A percentile compares a stretch with the other conserved stretches of the same genome.
These are phyloP conservation scores for Apaloderma vittatum DNA, from an alignment of 2,113 vertebrate species.

Conservation along the genomic window DNA sequence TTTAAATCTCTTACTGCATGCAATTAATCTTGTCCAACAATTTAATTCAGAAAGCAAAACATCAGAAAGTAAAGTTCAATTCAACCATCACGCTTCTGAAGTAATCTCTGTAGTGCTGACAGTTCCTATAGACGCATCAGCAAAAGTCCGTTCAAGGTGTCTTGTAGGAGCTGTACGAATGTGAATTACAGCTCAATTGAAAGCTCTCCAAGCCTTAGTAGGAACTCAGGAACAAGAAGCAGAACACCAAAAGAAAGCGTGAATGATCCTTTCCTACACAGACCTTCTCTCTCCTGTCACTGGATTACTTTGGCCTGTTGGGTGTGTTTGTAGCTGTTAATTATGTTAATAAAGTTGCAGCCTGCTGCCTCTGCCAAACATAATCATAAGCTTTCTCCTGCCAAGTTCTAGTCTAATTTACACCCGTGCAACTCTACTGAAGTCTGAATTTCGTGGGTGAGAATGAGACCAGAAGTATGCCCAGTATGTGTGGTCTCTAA, in stretches of 20 bases:
- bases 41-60: constrained; percentile 83
- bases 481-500: constrained; percentile 57
- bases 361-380: constrained; percentile 69
- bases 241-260: constrained; percentile 54
- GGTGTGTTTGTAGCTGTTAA: constrained; percentile 71
- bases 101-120: constrained; percentile 79
- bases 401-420: constrained; percentile 71
- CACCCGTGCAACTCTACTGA: constrained; percentile 40
- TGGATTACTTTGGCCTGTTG: constrained; percentile 67
- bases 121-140: constrained; percentile 76
- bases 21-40: constrained; percentile 86
- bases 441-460: constrained; percentile 53
- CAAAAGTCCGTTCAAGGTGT: constrained; percentile 77
- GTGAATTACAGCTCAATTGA: constrained; percentile 81
- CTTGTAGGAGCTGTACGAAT: constrained; percentile 69
- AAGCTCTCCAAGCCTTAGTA: constrained; percentile 73
- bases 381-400: constrained; percentile 64
- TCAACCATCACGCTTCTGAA: constrained; percentile 74
- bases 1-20: constrained; percentile 79
- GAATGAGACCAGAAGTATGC: constrained; percentile 65
- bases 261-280: constrained; percentile 54
- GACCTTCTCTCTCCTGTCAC: constrained; percentile 48
- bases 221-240: constrained; percentile 50
- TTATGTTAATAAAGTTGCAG: constrained; percentile 74
- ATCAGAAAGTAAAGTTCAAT: constrained; percentile 82